phyloP scores from a whole-genome alignment of 2,113 vertebrate genomes.

The Cyanoderma ruficeps region DNA sequence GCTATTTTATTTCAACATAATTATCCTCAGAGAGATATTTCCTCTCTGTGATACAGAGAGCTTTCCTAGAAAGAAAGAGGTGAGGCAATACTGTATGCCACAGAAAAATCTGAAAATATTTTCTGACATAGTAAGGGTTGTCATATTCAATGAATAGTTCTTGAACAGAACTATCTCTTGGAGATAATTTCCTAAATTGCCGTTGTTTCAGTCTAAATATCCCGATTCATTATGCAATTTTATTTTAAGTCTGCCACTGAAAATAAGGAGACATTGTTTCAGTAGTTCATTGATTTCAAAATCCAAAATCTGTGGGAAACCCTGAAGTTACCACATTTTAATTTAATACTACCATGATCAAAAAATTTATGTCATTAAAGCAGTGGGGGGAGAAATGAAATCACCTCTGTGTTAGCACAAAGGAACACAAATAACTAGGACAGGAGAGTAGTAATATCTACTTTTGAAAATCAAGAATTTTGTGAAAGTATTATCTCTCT shows the following conservation, averaged over 20 bases:
- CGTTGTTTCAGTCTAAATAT: neutral
- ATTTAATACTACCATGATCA: neutral
- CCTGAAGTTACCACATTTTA: neutral
- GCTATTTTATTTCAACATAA: constrained; percentile 28
- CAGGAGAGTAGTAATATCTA: neutral
- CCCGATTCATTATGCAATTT: neutral
- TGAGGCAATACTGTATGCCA: neutral
- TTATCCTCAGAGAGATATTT: constrained; percentile 25
- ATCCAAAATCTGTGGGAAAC: neutral
- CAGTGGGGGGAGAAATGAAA: fast-evolving
- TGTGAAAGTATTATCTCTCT: neutral
- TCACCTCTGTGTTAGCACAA: neutral
- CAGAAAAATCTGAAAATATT: neutral
- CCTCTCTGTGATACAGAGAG: neutral
- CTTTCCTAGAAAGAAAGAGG: constrained; percentile 38
- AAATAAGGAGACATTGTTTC: neutral
- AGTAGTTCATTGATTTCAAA: neutral
- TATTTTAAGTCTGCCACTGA: neutral
- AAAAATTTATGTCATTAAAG: neutral
- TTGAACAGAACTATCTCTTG: neutral
- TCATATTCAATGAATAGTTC: neutral
- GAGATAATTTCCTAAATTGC: neutral
- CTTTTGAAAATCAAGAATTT: neutral
- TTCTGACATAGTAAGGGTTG: neutral
- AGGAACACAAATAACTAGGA: neutral